Percentiles rank a stretch among this genome's conserved stretches.
These are phyloP conservation scores for Sarcophaga peregrina DNA, from an alignment of 1,140 invertebrate genomes.

Conservation along the genomic window DNA sequence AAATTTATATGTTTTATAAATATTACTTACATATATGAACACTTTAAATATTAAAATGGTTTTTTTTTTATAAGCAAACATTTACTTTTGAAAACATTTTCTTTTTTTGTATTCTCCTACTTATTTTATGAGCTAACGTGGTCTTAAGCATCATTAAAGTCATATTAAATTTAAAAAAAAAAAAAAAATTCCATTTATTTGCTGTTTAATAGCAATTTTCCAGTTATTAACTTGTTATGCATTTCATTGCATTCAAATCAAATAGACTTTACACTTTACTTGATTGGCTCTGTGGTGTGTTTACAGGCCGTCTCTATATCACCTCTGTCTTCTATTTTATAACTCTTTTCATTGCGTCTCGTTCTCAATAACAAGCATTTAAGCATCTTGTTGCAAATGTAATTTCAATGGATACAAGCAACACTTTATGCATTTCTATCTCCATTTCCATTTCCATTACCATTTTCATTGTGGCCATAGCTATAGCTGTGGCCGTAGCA, in stretches of 20 bases:
- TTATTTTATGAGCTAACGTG: not conserved
- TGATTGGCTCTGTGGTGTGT: not conserved
- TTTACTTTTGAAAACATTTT: not conserved
- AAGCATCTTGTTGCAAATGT: not conserved
- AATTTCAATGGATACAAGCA: not conserved
- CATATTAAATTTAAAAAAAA: not conserved
- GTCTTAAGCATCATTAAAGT: constrained; percentile 10
- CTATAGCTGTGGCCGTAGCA: no score
- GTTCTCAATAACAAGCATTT: not conserved
- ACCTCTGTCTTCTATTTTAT: no score
- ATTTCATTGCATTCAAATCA: not conserved
- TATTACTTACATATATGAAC: no score
- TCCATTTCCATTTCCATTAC: no score
- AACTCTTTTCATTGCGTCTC: no score
- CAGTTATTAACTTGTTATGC: constrained; percentile 15
- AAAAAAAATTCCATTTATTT: not conserved
- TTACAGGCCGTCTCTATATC: no score
- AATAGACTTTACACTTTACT: constrained; percentile 15
- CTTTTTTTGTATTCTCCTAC: no score
- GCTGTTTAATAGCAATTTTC: not conserved
- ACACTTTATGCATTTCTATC: not conserved
- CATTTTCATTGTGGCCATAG: no score
- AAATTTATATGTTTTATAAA: no score
- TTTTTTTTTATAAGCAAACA: not conserved
- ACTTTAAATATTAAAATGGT: no score